Percentiles rank a stretch among this genome's conserved stretches.
phyloP scores from a whole-genome alignment of 2,888 invertebrate species.

The Lamellibrachia columna region DNA sequence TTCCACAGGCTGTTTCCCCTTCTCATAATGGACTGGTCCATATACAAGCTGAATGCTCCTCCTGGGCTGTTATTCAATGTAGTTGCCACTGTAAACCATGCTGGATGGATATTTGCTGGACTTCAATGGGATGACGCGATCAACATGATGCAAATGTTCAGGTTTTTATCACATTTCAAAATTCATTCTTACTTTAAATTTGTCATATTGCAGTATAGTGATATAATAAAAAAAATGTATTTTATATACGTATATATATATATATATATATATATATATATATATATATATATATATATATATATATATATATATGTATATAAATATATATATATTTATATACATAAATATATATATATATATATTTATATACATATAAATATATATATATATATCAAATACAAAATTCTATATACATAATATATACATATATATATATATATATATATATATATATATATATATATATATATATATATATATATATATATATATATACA shows the following conservation, averaged over 20 bases:
- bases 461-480: no score
- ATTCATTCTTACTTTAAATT: neutral
- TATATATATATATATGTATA: no score
- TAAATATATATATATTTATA: no score
- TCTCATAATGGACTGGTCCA: neutral
- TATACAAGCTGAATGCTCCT: neutral
- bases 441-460: no score
- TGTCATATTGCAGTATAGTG: neutral
- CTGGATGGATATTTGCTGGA: slow-evolving; percentile 3
- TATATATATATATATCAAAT: no score
- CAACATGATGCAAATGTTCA: neutral
- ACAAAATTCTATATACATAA: no score
- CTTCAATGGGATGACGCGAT: neutral
- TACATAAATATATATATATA: no score
- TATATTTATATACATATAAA: no score
- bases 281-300: no score
- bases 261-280: no score
- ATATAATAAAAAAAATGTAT: neutral
- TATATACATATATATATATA: no score
- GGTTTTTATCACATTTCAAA: slow-evolving; percentile 2
- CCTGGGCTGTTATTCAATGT: neutral
- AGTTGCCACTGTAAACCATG: neutral
- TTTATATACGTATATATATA: neutral
- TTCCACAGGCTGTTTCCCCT: neutral
- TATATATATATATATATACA: no score